Percentiles rank a stretch among this genome's conserved stretches.
Conservation (phyloP, 2,113 vertebrate species). For the Macquaria australasica region DNA sequence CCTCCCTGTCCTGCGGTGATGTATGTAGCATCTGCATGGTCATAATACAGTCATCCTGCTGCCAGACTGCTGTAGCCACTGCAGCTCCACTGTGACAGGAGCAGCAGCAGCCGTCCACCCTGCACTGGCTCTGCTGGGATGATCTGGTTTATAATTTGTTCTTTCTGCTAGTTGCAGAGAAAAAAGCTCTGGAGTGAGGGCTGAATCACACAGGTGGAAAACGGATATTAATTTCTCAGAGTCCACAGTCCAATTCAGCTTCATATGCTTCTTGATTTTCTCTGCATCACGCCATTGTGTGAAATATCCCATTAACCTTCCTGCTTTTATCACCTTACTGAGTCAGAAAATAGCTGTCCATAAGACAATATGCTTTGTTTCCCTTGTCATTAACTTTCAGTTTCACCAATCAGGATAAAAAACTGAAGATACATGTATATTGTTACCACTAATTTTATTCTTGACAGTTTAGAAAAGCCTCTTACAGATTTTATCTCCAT, state of each 20-base stretch:
- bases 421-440: neutral
- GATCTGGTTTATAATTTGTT: constrained; percentile 54
- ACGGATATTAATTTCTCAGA: neutral
- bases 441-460: neutral
- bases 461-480: neutral
- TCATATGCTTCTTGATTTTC: neutral
- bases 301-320: neutral
- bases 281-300: neutral
- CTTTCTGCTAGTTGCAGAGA: constrained; percentile 35
- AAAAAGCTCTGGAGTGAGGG: neutral
- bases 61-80: constrained; percentile 7
- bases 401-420: neutral
- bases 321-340: neutral
- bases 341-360: neutral
- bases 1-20: constrained; percentile 51
- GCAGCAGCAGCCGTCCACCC: neutral
- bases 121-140: constrained; percentile 36
- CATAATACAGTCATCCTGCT: constrained; percentile 54
- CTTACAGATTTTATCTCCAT: neutral
- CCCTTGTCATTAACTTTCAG: neutral
- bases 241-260: neutral
- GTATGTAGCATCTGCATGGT: constrained; percentile 55
- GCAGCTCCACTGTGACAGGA: constrained; percentile 22
- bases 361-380: neutral
- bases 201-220: constrained; percentile 18